phyloP scores from a whole-genome alignment of 2,797 vertebrate species.

The Rhinogobio ventralis region DNA sequence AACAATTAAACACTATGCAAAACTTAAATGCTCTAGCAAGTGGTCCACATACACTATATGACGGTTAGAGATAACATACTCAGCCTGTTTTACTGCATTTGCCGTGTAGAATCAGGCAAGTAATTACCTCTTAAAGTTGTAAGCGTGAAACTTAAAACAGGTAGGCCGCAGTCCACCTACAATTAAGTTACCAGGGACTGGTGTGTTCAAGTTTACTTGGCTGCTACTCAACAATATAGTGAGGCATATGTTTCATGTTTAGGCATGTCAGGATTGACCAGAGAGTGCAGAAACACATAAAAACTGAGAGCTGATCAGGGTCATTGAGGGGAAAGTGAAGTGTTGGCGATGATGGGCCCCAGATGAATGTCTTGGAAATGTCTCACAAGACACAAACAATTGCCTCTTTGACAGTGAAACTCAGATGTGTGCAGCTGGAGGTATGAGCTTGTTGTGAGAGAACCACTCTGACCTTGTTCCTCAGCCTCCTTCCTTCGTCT shows the following conservation, averaged over 20 bases:
- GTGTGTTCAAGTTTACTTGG: slow-evolving; percentile 48
- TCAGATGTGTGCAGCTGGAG: slow-evolving; percentile 60
- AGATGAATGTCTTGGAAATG: slow-evolving; percentile 64
- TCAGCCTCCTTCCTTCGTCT: slow-evolving; percentile 15
- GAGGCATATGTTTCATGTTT: slow-evolving; percentile 62
- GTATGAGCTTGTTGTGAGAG: slow-evolving; percentile 29
- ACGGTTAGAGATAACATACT: slow-evolving; percentile 32
- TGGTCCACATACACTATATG: background rate
- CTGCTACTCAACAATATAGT: slow-evolving; percentile 49
- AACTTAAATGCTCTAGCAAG: background rate
- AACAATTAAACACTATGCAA: background rate
- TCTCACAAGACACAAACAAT: slow-evolving; percentile 58
- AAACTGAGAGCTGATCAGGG: slow-evolving; percentile 59
- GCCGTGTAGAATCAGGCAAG: slow-evolving; percentile 14
- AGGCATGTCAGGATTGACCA: slow-evolving; percentile 54
- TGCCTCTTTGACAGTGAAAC: slow-evolving; percentile 50
- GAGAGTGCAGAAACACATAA: slow-evolving; percentile 49
- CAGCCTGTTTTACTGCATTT: slow-evolving; percentile 32
- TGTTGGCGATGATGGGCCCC: slow-evolving; percentile 60
- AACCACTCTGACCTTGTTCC: slow-evolving; percentile 45
- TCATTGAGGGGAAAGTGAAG: slow-evolving; percentile 55
- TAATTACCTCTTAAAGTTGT: slow-evolving; percentile 14
- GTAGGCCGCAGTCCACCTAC: slow-evolving; percentile 7
- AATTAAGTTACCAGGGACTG: slow-evolving; percentile 40
- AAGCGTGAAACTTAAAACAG: slow-evolving; percentile 43